Evolutionary conservation across 1,140 invertebrate species (phyloP), one percentile per base, ranked within the genome.

Genomic region (Pachypsylla venusta): DNA sequence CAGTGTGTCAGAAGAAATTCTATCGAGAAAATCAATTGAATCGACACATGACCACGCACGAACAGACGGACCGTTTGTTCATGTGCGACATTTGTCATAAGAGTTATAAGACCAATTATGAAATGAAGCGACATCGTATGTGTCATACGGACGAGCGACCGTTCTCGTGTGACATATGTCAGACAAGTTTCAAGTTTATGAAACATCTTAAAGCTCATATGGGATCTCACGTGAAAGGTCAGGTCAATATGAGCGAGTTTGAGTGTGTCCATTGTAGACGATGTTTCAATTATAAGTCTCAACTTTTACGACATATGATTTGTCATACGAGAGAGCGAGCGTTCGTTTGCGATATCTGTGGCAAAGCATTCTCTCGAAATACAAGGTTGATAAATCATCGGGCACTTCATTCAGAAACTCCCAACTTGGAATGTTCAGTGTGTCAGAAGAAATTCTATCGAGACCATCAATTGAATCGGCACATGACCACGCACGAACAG

Each of bases 91-190:
- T 79, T 39, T 90, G 87, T 65, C 75, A 77, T 2, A 88, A 87
- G 69, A 75, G 81, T 0, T 89, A 87, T 25, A 60, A 30, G 1
- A 56, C 62, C 42, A 35, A 65, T 2, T 68, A 65, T 53, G 64
- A 68, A 58, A 61, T 66, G 13, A 56, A 66, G 2, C 63, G 61
- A 4, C 66, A 67, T 39, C 62, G 61, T 25, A 54, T 64, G 3
- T 58, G 63, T 14, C 65, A 67, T 54, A 79, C 79, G 26, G 90
- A 91, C 19, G 77, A 88, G 22, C 83, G 87, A 61, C 85, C 86
- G 1, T 89, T 92, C 64, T 76, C 84, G 28, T 96, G 92, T 70
- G 77, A 82, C 0, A 81, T 94, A 58, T 96, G 92, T 68, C 85
- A 89, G 60, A 93, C 73, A 24, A 65, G 61, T 19, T 72, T 72